Conservation (phyloP, 2,888 invertebrate species). For the Eumacrocentrus americanus region DNA sequence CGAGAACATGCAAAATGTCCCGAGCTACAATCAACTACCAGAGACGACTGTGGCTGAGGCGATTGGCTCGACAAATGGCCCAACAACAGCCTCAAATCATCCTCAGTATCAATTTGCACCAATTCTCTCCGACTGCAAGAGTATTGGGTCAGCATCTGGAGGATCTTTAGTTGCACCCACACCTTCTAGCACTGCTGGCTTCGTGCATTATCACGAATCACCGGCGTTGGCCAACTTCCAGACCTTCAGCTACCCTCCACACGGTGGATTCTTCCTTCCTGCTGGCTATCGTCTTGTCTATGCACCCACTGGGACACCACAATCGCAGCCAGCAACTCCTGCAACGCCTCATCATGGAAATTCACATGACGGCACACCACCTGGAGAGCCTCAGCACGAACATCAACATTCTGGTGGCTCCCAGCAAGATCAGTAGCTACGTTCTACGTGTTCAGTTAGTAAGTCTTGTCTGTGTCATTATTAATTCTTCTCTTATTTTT, state of each 20-base stretch:
- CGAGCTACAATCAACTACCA: conserved; percentile 16
- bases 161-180: conserved; percentile 45
- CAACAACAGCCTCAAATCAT: conserved; percentile 39
- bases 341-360: conserved; percentile 54
- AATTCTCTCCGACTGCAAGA: conserved; percentile 31
- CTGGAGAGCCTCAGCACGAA: conserved; percentile 45
- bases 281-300: conserved; percentile 56
- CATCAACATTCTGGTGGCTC: conserved; percentile 8
- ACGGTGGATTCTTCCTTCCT: conserved; percentile 57
- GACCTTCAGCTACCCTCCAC: conserved; percentile 53
- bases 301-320: conserved; percentile 53
- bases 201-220: conserved; percentile 51
- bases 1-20: conserved; percentile 46
- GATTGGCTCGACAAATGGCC: conserved; percentile 38
- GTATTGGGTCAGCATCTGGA: conserved; percentile 32
- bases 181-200: conserved; percentile 37
- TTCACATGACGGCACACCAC: conserved; percentile 57
- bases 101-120: conserved; percentile 52
- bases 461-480: neutral
- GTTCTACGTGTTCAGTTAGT: neutral
- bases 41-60: conserved; percentile 27
- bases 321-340: conserved; percentile 56
- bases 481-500: neutral
- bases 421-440: conserved; percentile 19
- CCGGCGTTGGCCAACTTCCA: conserved; percentile 51